These are phyloP conservation scores for Muntiacus muntjak DNA, from an alignment of 2,113 vertebrate species.

Conservation along the genomic window DNA sequence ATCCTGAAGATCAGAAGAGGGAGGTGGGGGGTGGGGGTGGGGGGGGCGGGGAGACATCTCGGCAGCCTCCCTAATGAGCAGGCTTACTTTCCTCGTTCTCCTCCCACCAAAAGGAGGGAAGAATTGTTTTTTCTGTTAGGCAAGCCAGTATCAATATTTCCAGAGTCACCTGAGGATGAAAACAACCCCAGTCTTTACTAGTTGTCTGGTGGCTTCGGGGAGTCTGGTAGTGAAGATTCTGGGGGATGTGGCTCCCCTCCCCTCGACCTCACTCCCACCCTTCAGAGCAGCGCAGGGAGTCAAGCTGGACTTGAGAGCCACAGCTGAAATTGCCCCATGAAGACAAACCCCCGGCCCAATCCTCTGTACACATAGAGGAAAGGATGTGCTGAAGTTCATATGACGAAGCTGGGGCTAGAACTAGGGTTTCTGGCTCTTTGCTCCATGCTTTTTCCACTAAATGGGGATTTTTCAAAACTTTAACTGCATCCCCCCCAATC, in stretches of 20 bases:
- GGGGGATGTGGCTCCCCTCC: not conserved
- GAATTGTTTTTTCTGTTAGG: constrained; percentile 24
- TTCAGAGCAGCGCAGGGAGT: not conserved
- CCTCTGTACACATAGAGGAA: not conserved
- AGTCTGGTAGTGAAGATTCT: not conserved
- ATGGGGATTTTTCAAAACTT: not conserved
- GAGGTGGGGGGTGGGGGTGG: not conserved
- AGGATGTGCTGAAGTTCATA: not conserved
- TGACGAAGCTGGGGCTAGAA: not conserved
- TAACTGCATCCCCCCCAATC: not conserved
- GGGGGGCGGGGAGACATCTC: not conserved
- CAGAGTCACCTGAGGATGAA: not conserved
- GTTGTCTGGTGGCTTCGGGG: not conserved
- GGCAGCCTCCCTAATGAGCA: constrained; percentile 38
- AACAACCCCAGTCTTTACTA: not conserved
- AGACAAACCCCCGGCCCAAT: rapidly evolving
- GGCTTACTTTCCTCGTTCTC: not conserved
- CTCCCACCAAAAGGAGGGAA: not conserved
- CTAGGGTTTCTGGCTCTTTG: not conserved
- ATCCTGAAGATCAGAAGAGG: not conserved
- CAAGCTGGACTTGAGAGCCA: not conserved
- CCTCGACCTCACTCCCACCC: not conserved
- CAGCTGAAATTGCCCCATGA: not conserved
- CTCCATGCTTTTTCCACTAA: not conserved
- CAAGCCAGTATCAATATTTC: constrained; percentile 34